These are phyloP conservation scores for Macropis europaea DNA, from an alignment of 2,888 invertebrate species.

Conservation along the genomic window DNA sequence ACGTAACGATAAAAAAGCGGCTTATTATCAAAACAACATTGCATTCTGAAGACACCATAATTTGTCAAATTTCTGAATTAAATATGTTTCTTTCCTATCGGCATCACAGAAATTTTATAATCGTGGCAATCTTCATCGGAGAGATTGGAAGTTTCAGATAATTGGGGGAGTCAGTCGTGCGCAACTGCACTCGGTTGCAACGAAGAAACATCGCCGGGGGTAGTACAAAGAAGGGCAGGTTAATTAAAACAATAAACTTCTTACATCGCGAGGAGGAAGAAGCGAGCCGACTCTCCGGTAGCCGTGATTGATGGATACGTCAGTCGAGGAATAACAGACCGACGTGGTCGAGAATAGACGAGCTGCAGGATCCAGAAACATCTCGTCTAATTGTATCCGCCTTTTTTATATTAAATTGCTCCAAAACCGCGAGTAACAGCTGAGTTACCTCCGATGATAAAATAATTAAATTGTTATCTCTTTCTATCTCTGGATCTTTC, in stretches of 20 bases:
- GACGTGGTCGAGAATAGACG: conserved; percentile 21
- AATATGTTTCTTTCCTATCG: too few species aligned
- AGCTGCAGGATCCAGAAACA: conserved; percentile 23
- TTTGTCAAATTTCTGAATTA: too few species aligned
- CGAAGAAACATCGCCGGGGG: conserved; percentile 16
- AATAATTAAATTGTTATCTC: conserved; percentile 34
- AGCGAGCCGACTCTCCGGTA: conserved; percentile 1
- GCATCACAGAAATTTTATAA: too few species aligned
- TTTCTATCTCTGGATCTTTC: too few species aligned
- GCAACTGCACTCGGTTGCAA: not conserved
- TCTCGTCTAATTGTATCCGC: conserved; percentile 49
- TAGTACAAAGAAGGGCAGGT: conserved; percentile 20
- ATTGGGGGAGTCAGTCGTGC: conserved; percentile 27
- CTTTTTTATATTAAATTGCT: conserved; percentile 5
- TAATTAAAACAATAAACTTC: conserved; percentile 59
- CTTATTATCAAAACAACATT: too few species aligned
- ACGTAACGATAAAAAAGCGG: too few species aligned
- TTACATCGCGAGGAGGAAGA: conserved; percentile 34
- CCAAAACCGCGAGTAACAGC: conserved; percentile 33
- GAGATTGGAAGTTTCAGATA: conserved; percentile 29
- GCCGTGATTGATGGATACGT: conserved; percentile 49
- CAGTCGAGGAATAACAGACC: conserved; percentile 45
- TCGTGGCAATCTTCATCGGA: conserved; percentile 37
- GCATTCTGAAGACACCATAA: too few species aligned
- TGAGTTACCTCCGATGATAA: conserved; percentile 31